Percentiles rank a stretch among this genome's conserved stretches.
Conservation (phyloP, 2,888 invertebrate genomes). For the Seira sanloemensis region DNA sequence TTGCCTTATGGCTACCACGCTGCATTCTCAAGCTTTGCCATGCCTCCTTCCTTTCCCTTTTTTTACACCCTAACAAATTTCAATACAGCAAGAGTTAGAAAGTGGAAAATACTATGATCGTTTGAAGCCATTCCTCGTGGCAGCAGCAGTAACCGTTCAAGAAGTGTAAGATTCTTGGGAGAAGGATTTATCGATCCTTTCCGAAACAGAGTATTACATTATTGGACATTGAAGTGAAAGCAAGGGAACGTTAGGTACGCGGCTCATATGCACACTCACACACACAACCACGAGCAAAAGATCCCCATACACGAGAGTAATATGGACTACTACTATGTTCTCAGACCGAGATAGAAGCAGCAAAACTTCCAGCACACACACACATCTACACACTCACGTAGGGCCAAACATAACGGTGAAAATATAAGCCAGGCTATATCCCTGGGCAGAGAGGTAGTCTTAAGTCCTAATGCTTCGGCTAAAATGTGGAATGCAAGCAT, state of each 20-base stretch:
- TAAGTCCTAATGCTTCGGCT: background rate
- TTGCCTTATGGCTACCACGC: background rate
- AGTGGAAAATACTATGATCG: constrained; percentile 7
- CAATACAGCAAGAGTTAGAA: constrained; percentile 12
- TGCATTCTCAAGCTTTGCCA: no score
- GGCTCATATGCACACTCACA: no score
- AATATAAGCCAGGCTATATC: background rate
- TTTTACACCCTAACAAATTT: background rate
- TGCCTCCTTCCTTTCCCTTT: no score
- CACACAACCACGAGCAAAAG: background rate
- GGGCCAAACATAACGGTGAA: constrained; percentile 28
- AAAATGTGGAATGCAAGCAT: no score
- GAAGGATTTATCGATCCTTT: constrained; percentile 70
- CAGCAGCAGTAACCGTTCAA: background rate
- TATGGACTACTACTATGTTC: no score
- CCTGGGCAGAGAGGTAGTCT: constrained; percentile 4
- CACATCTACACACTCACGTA: constrained; percentile 37
- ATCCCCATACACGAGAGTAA: constrained; percentile 23
- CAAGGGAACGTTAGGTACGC: constrained; percentile 19
- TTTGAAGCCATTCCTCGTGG: constrained; percentile 8
- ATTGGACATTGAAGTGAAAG: constrained; percentile 46
- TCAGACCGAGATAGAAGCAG: no score
- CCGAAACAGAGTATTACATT: constrained; percentile 58
- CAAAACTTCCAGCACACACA: no score
- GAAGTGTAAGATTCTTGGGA: constrained; percentile 59